Evolutionary conservation across 92 coral and sea anemone species (phyloP).

Genomic region (Heliopora coerulea): DNA sequence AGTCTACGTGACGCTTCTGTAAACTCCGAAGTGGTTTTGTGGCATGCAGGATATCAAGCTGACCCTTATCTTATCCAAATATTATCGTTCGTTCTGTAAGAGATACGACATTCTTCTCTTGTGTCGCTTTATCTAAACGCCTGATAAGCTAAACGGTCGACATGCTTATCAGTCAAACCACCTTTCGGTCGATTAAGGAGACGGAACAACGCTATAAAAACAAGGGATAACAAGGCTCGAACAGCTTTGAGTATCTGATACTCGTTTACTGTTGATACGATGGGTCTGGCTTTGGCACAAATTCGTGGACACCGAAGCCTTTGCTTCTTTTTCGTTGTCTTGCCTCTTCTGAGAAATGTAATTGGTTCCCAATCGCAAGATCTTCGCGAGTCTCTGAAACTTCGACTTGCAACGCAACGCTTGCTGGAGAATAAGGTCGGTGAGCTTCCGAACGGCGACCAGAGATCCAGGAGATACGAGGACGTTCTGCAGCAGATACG

Average conservation of each 20-base stretch:
- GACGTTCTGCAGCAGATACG: not conserved
- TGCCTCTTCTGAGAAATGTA: not conserved
- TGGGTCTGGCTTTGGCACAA: not conserved
- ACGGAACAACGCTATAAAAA: conserved; percentile 27
- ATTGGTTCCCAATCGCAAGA: conserved; percentile 3
- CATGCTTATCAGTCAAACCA: conserved; percentile 18
- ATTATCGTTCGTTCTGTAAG: not conserved
- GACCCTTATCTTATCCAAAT: conserved; percentile 19
- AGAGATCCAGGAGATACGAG: conserved; percentile 16
- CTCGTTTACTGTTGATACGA: not conserved
- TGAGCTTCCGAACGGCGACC: not conserved
- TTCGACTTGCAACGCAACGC: not conserved
- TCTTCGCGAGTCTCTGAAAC: not conserved
- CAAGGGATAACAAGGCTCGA: conserved; percentile 26
- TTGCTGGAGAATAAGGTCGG: conserved; percentile 6
- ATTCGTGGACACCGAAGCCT: not conserved
- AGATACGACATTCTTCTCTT: not conserved
- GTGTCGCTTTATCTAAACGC: not conserved
- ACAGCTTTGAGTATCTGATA: conserved; percentile 12
- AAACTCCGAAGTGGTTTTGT: not conserved
- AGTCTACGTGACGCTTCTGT: conserved; percentile 21
- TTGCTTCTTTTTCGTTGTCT: not conserved
- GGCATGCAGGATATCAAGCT: conserved; percentile 3
- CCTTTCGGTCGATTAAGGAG: conserved; percentile 21
- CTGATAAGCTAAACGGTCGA: conserved; percentile 27